phyloP scores from a whole-genome alignment of 30 jellyfish, hydroid and myxozoan genomes.

The Catostylus mosaicus region DNA sequence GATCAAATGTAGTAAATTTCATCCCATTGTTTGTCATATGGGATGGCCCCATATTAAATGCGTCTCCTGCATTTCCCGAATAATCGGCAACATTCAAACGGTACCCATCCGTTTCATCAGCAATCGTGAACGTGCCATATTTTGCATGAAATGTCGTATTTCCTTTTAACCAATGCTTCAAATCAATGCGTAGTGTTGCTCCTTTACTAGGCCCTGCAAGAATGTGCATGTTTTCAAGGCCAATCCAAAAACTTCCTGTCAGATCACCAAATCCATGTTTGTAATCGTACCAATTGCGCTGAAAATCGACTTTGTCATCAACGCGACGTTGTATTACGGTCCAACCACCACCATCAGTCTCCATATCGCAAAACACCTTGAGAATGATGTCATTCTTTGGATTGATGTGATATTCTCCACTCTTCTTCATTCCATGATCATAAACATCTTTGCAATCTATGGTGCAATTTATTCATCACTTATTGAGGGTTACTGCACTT shows the following conservation, averaged over 20 bases:
- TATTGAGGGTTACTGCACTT: no score
- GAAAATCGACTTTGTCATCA: constrained; percentile 10
- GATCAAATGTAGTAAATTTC: not conserved
- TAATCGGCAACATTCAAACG: not conserved
- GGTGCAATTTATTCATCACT: no score
- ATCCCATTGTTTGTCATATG: not conserved
- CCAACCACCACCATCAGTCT: constrained; percentile 61
- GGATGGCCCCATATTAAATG: not conserved
- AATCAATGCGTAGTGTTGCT: constrained; percentile 10
- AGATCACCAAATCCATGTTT: constrained; percentile 32
- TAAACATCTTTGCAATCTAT: no score
- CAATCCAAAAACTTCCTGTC: constrained; percentile 29
- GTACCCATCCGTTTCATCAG: constrained; percentile 11
- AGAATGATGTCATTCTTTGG: no score
- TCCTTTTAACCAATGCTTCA: not conserved
- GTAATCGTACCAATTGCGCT: constrained; percentile 27
- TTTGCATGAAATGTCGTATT: not conserved
- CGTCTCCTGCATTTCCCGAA: constrained; percentile 32
- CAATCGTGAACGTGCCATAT: constrained; percentile 12
- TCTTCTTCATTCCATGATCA: no score
- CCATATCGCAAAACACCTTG: constrained; percentile 55
- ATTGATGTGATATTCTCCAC: no score
- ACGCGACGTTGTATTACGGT: constrained; percentile 33
- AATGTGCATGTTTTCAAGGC: constrained; percentile 12
- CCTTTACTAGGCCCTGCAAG: constrained; percentile 6